Evolutionary conservation across 1,140 invertebrate genomes (phyloP).

Genomic region (Calosoma granatense): DNA sequence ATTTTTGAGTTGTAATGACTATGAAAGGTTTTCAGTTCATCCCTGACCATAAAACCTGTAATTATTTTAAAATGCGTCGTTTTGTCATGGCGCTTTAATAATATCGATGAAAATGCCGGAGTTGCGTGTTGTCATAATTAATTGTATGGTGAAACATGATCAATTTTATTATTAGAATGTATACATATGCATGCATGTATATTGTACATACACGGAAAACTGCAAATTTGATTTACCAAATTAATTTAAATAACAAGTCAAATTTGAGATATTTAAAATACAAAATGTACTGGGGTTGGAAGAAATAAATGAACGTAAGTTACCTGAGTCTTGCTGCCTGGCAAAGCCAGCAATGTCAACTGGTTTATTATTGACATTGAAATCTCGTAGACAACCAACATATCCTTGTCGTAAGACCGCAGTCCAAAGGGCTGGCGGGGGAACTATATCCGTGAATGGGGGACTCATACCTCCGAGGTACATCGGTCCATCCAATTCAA

Average conservation of each 20-base stretch:
- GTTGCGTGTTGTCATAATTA: neutral
- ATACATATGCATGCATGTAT: too few relatives aligned
- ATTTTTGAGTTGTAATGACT: slow-evolving; percentile 8
- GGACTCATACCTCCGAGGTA: slow-evolving; percentile 82
- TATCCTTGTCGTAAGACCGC: slow-evolving; percentile 81
- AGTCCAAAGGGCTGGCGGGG: slow-evolving; percentile 85
- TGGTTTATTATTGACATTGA: slow-evolving; percentile 84
- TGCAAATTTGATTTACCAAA: too few relatives aligned
- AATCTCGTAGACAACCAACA: slow-evolving; percentile 89
- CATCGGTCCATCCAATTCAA: slow-evolving; percentile 81
- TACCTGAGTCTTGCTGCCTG: slow-evolving; percentile 80
- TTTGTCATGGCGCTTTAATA: neutral
- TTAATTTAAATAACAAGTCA: too few relatives aligned
- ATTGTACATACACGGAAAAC: too few relatives aligned
- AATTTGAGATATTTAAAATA: too few relatives aligned
- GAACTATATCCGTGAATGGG: slow-evolving; percentile 56
- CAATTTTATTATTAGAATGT: too few relatives aligned
- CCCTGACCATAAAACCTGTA: neutral
- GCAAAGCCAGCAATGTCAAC: slow-evolving; percentile 85
- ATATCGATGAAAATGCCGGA: neutral
- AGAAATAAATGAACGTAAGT: too few relatives aligned
- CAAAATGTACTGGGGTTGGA: too few relatives aligned
- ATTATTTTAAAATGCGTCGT: neutral
- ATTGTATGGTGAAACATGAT: too few relatives aligned
- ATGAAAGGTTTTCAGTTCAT: neutral